phyloP scores from a whole-genome alignment of 1,140 invertebrate genomes.

The Drosophila takahashii region DNA sequence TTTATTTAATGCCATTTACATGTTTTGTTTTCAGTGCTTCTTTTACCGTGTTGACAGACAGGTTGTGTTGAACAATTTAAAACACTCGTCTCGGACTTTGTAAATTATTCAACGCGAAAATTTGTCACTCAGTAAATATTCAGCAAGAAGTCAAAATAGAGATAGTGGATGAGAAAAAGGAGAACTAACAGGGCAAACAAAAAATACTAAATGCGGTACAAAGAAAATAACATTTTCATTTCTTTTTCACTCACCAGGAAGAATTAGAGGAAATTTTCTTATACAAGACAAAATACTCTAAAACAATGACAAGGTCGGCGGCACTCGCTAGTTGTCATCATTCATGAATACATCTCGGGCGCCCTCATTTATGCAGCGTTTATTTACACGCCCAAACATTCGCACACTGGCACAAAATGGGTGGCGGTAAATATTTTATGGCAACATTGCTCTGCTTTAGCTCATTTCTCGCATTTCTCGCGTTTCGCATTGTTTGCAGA shows the following conservation, averaged over 20 bases:
- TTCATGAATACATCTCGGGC: constrained; percentile 54
- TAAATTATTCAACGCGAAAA: constrained; percentile 33
- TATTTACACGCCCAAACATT: constrained; percentile 36
- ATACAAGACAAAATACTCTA: constrained; percentile 12
- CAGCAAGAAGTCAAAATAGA: constrained; percentile 18
- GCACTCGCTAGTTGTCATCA: constrained; percentile 34
- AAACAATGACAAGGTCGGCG: constrained; percentile 46
- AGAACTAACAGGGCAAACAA: not conserved
- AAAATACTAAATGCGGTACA: not conserved
- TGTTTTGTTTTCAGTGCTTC: not conserved
- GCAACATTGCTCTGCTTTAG: constrained; percentile 33
- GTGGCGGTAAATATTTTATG: constrained; percentile 53
- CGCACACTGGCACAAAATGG: constrained; percentile 23
- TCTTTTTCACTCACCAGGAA: not conserved
- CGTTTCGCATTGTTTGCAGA: constrained; percentile 43
- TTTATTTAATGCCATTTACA: not conserved
- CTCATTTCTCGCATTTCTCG: constrained; percentile 31
- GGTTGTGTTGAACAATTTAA: constrained; percentile 15
- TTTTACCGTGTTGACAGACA: constrained; percentile 10
- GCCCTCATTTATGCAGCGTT: constrained; percentile 62
- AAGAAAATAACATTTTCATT: not conserved
- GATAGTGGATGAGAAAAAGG: not conserved
- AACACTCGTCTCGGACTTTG: constrained; percentile 7
- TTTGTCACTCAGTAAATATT: constrained; percentile 20
- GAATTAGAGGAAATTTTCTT: not conserved